Base-by-base conservation (phyloP, 1,140 invertebrate genomes). In the Coelopa frigida region DNA sequence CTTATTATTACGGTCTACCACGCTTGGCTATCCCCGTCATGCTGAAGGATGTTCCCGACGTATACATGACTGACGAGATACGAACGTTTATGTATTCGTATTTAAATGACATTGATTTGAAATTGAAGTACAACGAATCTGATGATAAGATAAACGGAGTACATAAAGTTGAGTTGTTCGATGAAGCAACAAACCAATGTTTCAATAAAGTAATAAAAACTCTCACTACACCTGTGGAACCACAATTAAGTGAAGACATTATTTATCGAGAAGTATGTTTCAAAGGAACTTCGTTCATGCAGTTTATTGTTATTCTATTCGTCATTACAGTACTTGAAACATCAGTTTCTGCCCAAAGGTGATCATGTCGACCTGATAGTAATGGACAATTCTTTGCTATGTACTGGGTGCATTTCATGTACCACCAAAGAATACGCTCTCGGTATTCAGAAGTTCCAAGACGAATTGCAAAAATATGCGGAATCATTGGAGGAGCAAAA, bases 381-480 rank as follows among this genome's bases (percentile, higher is more conserved):
- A 17, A 63, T 59, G 59, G 64, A 68, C 27, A 67, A 64, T 42
- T 50, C 44, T 0, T 52, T 55, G 6, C 18, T 67, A 0, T 50
- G 52, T 21, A 46, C 18, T 26, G 64, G 61, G 0, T 38, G 58
- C 1, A n/a, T 68, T n/a, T 53, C 61, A 22, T 64, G 64, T 38
- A 62, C 57, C 7, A 44, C 42, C 14, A 29, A 32, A 14, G 51
- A 52, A 5, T 49, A 51, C 40, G 54, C 56, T 0, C 51, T 49
- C 22, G 60, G 67, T 35, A 41, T 67, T 2, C 47, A 52, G 4
- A 52, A 54, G n/a, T 53, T 66, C 33, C 57, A 61, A 32, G 46
- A 49, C 6, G 53, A 63, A 7, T 24, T 67, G 3, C 59, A 67
- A 47, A 10, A 20, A 3, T 67, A 64, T 51, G 63, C 47, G 0